phyloP scores from a whole-genome alignment of 2,113 vertebrate species.

The Theristicus caerulescens region DNA sequence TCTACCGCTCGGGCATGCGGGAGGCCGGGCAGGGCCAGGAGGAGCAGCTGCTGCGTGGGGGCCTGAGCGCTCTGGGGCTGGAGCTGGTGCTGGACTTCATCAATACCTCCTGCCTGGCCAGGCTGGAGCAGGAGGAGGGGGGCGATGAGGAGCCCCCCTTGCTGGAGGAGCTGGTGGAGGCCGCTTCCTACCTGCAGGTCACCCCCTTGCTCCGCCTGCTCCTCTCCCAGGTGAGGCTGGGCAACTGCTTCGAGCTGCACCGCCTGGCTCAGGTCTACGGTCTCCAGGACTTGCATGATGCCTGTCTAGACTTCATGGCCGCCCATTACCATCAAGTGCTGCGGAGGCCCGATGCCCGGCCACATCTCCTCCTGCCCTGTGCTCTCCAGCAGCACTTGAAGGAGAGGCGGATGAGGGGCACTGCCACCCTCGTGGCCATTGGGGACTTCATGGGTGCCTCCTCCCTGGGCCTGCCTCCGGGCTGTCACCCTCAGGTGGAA shows the following conservation, averaged over 20 bases:
- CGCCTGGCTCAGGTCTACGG: constrained; percentile 89
- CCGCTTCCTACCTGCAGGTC: constrained; percentile 92
- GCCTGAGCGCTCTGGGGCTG: constrained; percentile 87
- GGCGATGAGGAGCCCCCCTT: constrained; percentile 54
- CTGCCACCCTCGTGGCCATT: constrained; percentile 83
- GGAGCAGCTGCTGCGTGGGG: constrained; percentile 89
- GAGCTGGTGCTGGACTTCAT: constrained; percentile 93
- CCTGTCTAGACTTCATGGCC: constrained; percentile 88
- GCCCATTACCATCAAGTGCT: constrained; percentile 88
- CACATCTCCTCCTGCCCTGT: constrained; percentile 71
- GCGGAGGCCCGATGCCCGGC: constrained; percentile 74
- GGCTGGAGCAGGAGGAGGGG: constrained; percentile 50
- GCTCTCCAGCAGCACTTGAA: constrained; percentile 77
- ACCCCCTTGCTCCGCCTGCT: constrained; percentile 87
- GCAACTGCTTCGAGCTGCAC: constrained; percentile 90
- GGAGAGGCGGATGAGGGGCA: constrained; percentile 86
- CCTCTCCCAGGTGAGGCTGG: constrained; percentile 82
- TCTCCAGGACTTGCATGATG: constrained; percentile 82
- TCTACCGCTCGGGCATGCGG: constrained; percentile 94
- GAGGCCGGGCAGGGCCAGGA: constrained; percentile 83
- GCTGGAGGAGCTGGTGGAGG: constrained; percentile 90
- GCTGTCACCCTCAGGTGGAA: constrained; percentile 68
- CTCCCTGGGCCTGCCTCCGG: constrained; percentile 25
- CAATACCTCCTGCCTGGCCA: constrained; percentile 73
- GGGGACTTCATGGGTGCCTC: constrained; percentile 83